Percentiles rank a stretch among this genome's conserved stretches.
Conservation (phyloP, 2,113 vertebrate genomes). For the Chitala chitala region DNA sequence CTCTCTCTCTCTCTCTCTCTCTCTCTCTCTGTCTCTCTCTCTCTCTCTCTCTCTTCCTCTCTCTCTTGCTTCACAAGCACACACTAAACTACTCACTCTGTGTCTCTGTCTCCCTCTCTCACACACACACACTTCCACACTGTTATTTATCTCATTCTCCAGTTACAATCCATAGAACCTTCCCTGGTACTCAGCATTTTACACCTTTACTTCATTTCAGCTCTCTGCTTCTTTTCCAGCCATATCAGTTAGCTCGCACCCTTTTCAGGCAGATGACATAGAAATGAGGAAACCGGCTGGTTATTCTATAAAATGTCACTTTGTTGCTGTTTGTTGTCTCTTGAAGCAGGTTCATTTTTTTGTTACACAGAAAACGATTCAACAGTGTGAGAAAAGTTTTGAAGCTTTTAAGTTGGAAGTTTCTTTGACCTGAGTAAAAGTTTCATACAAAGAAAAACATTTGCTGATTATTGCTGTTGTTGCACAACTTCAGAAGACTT, state of each 20-base stretch:
- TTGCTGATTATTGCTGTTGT: conserved; percentile 6
- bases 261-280: too few species aligned
- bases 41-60: too few species aligned
- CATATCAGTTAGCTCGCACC: too few species aligned
- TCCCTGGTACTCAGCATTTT: too few species aligned
- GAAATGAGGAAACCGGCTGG: background rate
- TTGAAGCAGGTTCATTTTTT: background rate
- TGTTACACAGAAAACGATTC: background rate
- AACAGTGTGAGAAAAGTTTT: background rate
- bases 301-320: background rate
- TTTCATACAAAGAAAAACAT: conserved; percentile 18
- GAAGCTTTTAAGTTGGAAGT: conserved; percentile 1
- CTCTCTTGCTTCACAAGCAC: conserved; percentile 11
- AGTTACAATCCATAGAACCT: too few species aligned
- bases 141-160: background rate
- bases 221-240: too few species aligned
- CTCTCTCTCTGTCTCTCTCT: too few species aligned
- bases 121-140: background rate
- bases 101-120: conserved; percentile 16
- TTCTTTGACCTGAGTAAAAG: background rate
- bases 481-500: conserved; percentile 24
- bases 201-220: too few species aligned
- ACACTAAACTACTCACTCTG: conserved; percentile 30
- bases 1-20: too few species aligned
- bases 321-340: background rate